A percentile compares a stretch with the other conserved stretches of the same genome.
Conservation (phyloP, 1,140 invertebrate species). For the Eufriesea mexicana region DNA sequence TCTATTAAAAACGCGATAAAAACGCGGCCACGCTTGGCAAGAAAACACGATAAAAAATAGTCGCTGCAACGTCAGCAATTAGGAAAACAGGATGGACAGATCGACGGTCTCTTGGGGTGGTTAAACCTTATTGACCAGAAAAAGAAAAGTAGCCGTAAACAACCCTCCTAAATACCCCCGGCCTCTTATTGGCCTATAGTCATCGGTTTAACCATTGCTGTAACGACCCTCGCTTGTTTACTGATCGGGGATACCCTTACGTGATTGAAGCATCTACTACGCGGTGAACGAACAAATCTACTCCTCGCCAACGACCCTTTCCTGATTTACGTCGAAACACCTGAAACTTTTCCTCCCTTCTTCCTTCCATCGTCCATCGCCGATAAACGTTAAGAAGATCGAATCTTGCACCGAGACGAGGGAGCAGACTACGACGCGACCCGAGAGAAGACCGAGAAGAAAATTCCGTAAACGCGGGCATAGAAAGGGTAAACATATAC, state of each 20-base stretch:
- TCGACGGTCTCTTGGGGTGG: constrained; percentile 60
- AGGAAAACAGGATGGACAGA: constrained; percentile 69
- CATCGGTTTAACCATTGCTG: constrained; percentile 76
- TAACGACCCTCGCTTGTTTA: constrained; percentile 79
- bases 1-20: neutral
- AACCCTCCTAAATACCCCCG: constrained; percentile 77
- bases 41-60: constrained; percentile 45
- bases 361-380: neutral
- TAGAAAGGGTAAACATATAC: constrained; percentile 10
- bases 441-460: too few species aligned
- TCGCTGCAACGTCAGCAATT: constrained; percentile 76
- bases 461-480: neutral
- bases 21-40: neutral
- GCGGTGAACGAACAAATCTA: constrained; percentile 42
- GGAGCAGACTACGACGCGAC: too few species aligned
- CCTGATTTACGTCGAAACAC: constrained; percentile 53
- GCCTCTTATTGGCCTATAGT: constrained; percentile 68
- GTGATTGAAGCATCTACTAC: constrained; percentile 62
- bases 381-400: neutral
- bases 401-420: too few species aligned
- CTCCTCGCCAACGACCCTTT: constrained; percentile 46
- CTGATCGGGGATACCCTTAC: constrained; percentile 73
- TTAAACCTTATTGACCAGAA: constrained; percentile 75
- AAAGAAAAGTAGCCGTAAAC: constrained; percentile 77
- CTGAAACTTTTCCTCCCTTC: constrained; percentile 29